Percentiles rank a stretch among this genome's conserved stretches.
phyloP scores from a whole-genome alignment of 2,797 vertebrate genomes.

The Pseudomugil tenellus region DNA sequence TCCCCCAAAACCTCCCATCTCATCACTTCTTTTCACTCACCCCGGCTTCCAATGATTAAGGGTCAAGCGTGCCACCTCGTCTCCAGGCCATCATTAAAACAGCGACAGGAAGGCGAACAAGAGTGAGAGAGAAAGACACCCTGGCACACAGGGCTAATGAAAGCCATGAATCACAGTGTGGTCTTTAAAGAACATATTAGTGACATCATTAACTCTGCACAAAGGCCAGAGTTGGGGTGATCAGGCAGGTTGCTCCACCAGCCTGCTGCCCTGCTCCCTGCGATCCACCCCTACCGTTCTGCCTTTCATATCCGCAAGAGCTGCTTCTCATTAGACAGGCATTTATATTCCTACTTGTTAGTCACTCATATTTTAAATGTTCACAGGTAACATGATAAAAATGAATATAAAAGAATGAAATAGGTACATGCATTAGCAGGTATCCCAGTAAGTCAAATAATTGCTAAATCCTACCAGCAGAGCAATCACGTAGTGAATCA shows the following conservation, averaged over 20 bases:
- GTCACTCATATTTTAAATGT: constrained; percentile 21
- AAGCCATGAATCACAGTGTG: constrained; percentile 94
- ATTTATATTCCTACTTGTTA: constrained; percentile 47
- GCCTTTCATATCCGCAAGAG: constrained; percentile 64
- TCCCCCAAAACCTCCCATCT: constrained; percentile 75
- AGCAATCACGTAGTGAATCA: neutral
- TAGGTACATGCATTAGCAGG: neutral
- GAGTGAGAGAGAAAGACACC: constrained; percentile 70
- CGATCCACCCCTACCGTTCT: constrained; percentile 36
- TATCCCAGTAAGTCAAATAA: constrained; percentile 1
- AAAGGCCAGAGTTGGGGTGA: constrained; percentile 80
- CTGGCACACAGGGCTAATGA: constrained; percentile 91
- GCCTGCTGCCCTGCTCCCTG: constrained; percentile 60
- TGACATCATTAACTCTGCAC: constrained; percentile 85
- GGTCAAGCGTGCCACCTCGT: constrained; percentile 98
- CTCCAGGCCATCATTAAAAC: constrained; percentile 96
- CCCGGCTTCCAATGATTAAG: constrained; percentile 89
- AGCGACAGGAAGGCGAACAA: constrained; percentile 65
- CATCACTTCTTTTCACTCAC: constrained; percentile 60
- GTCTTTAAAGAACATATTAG: constrained; percentile 86
- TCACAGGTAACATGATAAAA: constrained; percentile 10
- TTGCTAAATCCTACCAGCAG: constrained; percentile 6
- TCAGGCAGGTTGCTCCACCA: constrained; percentile 76
- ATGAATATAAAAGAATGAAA: neutral
- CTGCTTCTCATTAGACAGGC: constrained; percentile 63